Base-by-base conservation (phyloP, 2,113 vertebrate genomes). In the Elephantulus edwardii region DNA sequence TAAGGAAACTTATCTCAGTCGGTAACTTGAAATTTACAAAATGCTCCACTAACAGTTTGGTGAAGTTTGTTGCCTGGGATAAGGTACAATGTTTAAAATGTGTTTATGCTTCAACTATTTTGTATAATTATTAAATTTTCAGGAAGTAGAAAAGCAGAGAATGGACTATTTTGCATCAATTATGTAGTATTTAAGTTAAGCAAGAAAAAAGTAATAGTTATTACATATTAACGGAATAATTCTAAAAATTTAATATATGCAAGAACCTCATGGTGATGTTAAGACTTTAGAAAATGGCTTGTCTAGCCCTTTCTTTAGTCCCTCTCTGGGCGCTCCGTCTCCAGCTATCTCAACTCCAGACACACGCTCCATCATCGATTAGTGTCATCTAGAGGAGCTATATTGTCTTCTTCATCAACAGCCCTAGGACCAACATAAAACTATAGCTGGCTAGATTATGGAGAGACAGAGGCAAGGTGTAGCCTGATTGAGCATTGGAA, bases 121-220 rank as follows among this genome's bases (percentile, higher is more conserved):
- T 52, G 3, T 28, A 58, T 33, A 89, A 70, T 28, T 60, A 86
- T 9, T 77, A 42, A 91, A 12, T 66, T 62, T 83, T 86, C 75
- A 89, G 54, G 75, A 50, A 62, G 16, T 19, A 77, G 38, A 74
- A 46, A 76, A 90, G 22, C 40, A 87, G 40, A 80, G 48, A 35
- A 90, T 12, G 6, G n/a, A 40, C 12, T 80, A 0, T 91, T 92
- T 89, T 88, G 84, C 20, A 28, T 19, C 72, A 90, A 88, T 91
- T 92, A 89, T 48, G 14, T 22, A 50, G 44, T 81, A 84, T 94
- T 93, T 89, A 91, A 89, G 89, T 89, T 86, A 81, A 86, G 76
- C 14, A 62, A 40, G 9, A 86, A 89, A 84, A 83, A 40, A 24
- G 2, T 42, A 83, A 60, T 88, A 81, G 83, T 58, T 90, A 33